phyloP scores from a whole-genome alignment of 1,140 invertebrate species.

The Odontomachus brunneus region DNA sequence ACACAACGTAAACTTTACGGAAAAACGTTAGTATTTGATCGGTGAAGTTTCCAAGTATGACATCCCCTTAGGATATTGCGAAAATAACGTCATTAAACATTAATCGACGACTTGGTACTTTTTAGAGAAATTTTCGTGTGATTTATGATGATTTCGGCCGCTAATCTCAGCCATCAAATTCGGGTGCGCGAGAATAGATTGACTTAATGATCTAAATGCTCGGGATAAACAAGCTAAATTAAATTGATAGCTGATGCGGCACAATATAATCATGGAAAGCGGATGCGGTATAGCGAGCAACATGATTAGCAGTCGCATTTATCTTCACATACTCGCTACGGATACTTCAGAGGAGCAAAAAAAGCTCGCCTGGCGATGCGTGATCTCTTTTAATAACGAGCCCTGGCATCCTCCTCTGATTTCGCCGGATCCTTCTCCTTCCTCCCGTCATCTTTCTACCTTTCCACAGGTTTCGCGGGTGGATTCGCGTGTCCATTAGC shows the following conservation, averaged over 20 bases:
- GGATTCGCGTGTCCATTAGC: conserved; percentile 58
- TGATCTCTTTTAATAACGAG: conserved; percentile 16
- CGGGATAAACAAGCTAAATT: not conserved
- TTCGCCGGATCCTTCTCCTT: not conserved
- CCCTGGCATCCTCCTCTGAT: not conserved
- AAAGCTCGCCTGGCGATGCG: not conserved
- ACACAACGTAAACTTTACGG: too few relatives aligned
- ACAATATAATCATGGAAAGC: conserved; percentile 21
- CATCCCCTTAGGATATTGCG: too few relatives aligned
- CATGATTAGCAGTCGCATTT: conserved; percentile 21
- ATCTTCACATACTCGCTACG: conserved; percentile 1
- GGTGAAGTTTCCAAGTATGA: too few relatives aligned
- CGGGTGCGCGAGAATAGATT: not conserved
- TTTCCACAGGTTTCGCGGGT: conserved; percentile 39
- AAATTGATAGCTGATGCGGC: conserved; percentile 26
- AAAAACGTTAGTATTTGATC: too few relatives aligned
- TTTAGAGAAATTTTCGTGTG: not conserved
- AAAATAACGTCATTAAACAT: too few relatives aligned
- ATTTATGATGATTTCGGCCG: not conserved
- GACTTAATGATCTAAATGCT: not conserved
- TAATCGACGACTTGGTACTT: too few relatives aligned
- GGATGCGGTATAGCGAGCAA: not conserved
- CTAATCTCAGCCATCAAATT: not conserved
- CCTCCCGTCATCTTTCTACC: conserved; percentile 12
- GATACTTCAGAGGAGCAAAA: conserved; percentile 24